Conservation (phyloP, 2,797 vertebrate genomes). For the Micropoecilia bifurca region DNA sequence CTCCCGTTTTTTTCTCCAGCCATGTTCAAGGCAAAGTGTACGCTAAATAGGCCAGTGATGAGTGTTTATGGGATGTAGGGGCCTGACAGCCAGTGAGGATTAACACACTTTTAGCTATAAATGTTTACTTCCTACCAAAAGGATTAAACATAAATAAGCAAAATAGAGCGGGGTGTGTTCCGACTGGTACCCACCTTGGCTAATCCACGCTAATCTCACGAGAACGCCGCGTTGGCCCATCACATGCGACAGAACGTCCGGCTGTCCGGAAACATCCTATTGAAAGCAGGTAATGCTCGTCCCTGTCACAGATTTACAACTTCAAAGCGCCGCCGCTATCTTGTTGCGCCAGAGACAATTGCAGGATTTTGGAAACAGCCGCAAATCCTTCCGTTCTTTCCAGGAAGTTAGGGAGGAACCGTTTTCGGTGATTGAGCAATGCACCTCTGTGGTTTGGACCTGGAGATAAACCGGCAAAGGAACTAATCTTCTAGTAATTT, state of each 20-base stretch:
- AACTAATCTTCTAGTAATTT: slow-evolving; percentile 85
- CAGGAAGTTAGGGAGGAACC: slow-evolving; percentile 60
- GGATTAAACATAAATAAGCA: slow-evolving; percentile 58
- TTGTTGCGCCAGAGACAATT: slow-evolving; percentile 77
- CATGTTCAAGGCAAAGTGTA: slow-evolving; percentile 52
- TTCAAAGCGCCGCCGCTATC: slow-evolving; percentile 75
- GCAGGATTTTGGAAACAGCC: slow-evolving; percentile 59
- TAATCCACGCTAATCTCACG: slow-evolving; percentile 73
- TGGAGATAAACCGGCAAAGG: slow-evolving; percentile 77
- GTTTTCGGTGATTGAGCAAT: slow-evolving; percentile 71
- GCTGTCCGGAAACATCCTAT: slow-evolving; percentile 56
- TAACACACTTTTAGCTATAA: slow-evolving; percentile 27
- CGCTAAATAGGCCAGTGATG: slow-evolving; percentile 49
- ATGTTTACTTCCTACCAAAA: slow-evolving; percentile 63
- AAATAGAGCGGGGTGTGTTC: slow-evolving; percentile 48
- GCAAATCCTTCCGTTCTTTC: slow-evolving; percentile 56
- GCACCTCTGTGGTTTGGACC: slow-evolving; percentile 71
- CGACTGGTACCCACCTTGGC: slow-evolving; percentile 65
- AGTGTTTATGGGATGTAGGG: slow-evolving; percentile 32
- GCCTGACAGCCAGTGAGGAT: slow-evolving; percentile 45
- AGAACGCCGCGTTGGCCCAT: slow-evolving; percentile 48
- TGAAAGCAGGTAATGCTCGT: slow-evolving; percentile 56
- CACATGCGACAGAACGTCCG: slow-evolving; percentile 59
- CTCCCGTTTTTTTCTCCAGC: slow-evolving; percentile 25
- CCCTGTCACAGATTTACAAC: slow-evolving; percentile 64